A percentile compares a stretch with the other conserved stretches of the same genome.
These are phyloP conservation scores for Chrysotoxum bicinctum DNA, from an alignment of 2,888 invertebrate genomes.

Conservation along the genomic window DNA sequence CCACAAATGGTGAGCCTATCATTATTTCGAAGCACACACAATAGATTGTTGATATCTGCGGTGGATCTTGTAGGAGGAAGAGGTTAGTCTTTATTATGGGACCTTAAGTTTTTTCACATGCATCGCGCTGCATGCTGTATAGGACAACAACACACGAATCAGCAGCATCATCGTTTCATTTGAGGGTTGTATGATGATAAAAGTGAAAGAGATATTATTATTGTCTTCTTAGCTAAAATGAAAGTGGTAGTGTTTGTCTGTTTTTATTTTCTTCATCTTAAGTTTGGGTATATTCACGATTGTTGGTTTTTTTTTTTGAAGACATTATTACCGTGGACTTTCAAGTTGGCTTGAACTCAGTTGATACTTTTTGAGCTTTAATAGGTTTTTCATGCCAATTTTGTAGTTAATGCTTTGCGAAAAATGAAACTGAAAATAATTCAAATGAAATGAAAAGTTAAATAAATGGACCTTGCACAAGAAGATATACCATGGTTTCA, in stretches of 20 bases:
- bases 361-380: neutral
- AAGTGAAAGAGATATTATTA: constrained; percentile 60
- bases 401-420: neutral
- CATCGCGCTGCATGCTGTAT: neutral
- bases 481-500: too few species aligned
- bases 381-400: neutral
- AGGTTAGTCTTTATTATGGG: constrained; percentile 14
- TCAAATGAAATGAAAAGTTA: neutral
- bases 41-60: neutral
- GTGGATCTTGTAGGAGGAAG: constrained; percentile 8
- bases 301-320: neutral
- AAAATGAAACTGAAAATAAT: neutral
- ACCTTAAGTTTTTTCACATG: constrained; percentile 1
- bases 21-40: neutral
- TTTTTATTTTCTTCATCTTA: neutral
- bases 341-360: neutral
- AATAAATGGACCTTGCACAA: neutral
- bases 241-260: constrained; percentile 10
- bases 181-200: constrained; percentile 49
- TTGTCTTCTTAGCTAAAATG: constrained; percentile 9
- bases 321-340: neutral
- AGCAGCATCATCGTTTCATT: neutral
- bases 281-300: constrained; percentile 8
- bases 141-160: constrained; percentile 33
- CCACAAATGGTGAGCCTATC: neutral